These are phyloP conservation scores for Apocrypta bakeri DNA, from an alignment of 1,140 invertebrate genomes.

Conservation along the genomic window DNA sequence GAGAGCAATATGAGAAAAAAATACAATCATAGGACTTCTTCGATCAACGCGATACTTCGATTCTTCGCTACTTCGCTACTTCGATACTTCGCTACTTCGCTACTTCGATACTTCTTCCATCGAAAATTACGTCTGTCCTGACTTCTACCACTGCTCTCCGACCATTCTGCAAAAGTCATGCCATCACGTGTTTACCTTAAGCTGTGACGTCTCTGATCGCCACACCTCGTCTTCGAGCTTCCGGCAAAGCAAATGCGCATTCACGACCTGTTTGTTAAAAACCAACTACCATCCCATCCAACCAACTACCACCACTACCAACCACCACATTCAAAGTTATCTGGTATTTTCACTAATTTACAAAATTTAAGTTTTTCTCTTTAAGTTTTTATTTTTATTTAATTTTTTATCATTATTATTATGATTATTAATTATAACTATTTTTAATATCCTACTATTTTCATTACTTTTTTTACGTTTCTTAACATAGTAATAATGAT, in stretches of 20 bases:
- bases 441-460: slow-evolving; percentile 47
- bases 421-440: slow-evolving; percentile 40
- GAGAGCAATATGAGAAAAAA: slow-evolving; percentile 60
- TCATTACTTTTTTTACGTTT: slow-evolving; percentile 37
- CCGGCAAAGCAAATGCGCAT: slow-evolving; percentile 71
- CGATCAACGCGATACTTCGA: slow-evolving; percentile 44
- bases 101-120: slow-evolving; percentile 60
- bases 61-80: slow-evolving; percentile 41
- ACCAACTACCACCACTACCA: slow-evolving; percentile 68
- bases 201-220: slow-evolving; percentile 67
- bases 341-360: slow-evolving; percentile 74
- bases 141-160: slow-evolving; percentile 67
- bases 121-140: slow-evolving; percentile 67
- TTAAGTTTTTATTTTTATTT: slow-evolving; percentile 28
- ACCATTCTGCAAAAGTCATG: slow-evolving; percentile 64
- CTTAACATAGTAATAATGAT: slow-evolving; percentile 32
- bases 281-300: slow-evolving; percentile 66
- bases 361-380: slow-evolving; percentile 66
- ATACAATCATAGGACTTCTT: slow-evolving; percentile 44
- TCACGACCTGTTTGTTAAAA: slow-evolving; percentile 67
- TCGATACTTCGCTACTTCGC: slow-evolving; percentile 51
- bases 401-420: slow-evolving; percentile 46
- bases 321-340: slow-evolving; percentile 73
- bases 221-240: slow-evolving; percentile 67
- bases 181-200: slow-evolving; percentile 70